A percentile compares a stretch with the other conserved stretches of the same genome.
Evolutionary conservation across 2,888 invertebrate genomes (phyloP).

Genomic region (Campoplex capitator): DNA sequence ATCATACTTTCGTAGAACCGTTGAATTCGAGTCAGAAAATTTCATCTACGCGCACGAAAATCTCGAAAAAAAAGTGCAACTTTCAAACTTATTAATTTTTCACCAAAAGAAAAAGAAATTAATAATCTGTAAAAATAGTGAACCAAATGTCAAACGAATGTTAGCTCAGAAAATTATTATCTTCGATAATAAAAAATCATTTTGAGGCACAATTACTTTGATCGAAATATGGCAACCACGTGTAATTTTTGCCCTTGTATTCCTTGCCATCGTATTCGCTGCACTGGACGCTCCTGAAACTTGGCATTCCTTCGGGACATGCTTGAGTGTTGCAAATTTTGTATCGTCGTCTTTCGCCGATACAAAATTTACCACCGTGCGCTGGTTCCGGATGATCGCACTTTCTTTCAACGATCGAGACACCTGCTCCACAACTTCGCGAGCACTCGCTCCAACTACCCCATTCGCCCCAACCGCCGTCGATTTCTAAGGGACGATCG

Average conservation of each 20-base stretch:
- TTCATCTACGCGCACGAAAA: neutral
- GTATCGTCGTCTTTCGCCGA: conserved; percentile 89
- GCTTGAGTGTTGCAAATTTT: conserved; percentile 92
- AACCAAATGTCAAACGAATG: neutral
- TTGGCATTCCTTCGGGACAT: conserved; percentile 84
- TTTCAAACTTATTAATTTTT: too few species aligned
- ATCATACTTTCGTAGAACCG: neutral
- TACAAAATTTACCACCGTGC: conserved; percentile 88
- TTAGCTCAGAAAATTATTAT: neutral
- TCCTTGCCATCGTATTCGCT: conserved; percentile 85
- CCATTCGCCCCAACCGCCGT: conserved; percentile 90
- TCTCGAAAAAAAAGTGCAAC: neutral
- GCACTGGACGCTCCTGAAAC: conserved; percentile 86
- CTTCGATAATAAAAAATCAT: neutral
- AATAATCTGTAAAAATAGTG: neutral
- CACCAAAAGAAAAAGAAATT: too few species aligned
- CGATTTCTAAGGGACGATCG: conserved; percentile 87
- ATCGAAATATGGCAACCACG: conserved; percentile 91
- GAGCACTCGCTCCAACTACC: conserved; percentile 87
- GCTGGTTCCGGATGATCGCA: conserved; percentile 88
- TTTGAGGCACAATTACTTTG: conserved; percentile 86
- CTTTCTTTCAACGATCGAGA: conserved; percentile 86
- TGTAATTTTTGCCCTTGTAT: conserved; percentile 89
- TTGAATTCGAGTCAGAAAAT: neutral
- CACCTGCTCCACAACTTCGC: conserved; percentile 88